These are phyloP conservation scores for Anticlea derivata DNA, from an alignment of 2,888 invertebrate species.

Conservation along the genomic window DNA sequence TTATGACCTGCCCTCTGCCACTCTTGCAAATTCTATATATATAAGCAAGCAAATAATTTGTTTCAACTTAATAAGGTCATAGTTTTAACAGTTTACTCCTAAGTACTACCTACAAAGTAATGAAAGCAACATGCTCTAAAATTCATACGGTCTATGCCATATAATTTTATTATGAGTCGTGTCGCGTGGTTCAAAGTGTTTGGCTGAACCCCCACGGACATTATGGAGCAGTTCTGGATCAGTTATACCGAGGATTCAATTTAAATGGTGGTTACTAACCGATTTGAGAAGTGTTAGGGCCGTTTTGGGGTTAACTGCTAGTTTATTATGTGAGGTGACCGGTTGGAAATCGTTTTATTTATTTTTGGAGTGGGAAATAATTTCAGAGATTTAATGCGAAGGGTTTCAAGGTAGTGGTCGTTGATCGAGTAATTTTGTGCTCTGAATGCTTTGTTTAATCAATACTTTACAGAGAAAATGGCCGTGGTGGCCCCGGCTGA, in stretches of 20 bases:
- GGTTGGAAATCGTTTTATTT: conserved; percentile 5
- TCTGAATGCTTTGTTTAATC: no score
- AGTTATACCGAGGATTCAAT: conserved; percentile 28
- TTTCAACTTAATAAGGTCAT: no score
- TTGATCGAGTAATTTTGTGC: background rate
- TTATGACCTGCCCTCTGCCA: no score
- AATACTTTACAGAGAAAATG: no score
- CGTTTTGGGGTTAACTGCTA: conserved; percentile 21
- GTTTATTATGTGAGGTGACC: conserved; percentile 24
- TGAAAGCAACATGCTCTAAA: conserved; percentile 11
- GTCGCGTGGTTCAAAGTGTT: conserved; percentile 14
- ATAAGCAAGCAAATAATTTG: no score
- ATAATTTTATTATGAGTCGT: conserved; percentile 24
- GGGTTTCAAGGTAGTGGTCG: background rate
- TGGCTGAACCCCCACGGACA: background rate
- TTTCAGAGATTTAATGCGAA: background rate
- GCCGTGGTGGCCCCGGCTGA: no score
- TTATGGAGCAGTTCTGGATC: conserved; percentile 13
- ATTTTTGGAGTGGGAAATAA: background rate
- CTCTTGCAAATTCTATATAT: no score
- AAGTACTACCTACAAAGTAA: no score
- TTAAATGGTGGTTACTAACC: conserved; percentile 24
- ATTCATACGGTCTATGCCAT: conserved; percentile 18
- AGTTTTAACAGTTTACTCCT: no score
- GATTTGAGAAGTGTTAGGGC: conserved; percentile 26